Base-by-base conservation (phyloP, 2,113 vertebrate species). In the Sclerurus mexicanus region DNA sequence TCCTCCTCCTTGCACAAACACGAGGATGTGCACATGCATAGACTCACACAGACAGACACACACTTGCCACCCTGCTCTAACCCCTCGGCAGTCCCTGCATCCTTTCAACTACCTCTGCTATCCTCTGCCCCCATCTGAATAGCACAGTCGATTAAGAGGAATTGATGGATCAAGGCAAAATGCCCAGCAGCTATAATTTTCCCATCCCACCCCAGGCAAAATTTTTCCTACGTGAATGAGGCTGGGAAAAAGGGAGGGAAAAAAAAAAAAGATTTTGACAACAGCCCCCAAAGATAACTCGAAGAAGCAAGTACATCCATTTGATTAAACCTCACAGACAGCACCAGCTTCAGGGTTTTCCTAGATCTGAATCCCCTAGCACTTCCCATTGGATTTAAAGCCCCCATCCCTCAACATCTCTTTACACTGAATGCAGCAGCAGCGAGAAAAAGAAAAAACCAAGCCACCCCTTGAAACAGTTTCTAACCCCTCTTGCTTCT, bases 111-210 rank as follows among this genome's bases (percentile, higher is more conserved):
- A 50, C 77, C 67, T 86, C 68, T 33, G 89, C 82, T 87, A 46
- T 94, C 85, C 40, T 92, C 60, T 91, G 91, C 76, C 92, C 89
- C 87, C 63, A n/a, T 94, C 87, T 49, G 93, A 97, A 91, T 83
- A 87, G 59, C 91, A 67, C 2, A 19, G 77, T 52, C 55, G 20
- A 89, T 96, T 95, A 97, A 82, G 87, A 40, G 72, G 77, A 95
- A 83, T 90, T 93, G 96, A 96, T 88, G 94, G 93, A 95, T 96
- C 92, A 97, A 96, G 90, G 90, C 71, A 93, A 90, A 94, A 96
- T 81, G 88, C 93, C 95, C 85, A 71, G 92, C 50, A 91, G 89
- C 91, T 91, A 93, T 91, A 91, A 96, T 93, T 96, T 95, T 94
- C 76, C 89, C 87, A 93, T 89, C 71, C 89, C 33, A 96, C 93